Evolutionary conservation across 2,797 vertebrate genomes (phyloP).

Genomic region (Calcarius lapponicus): DNA sequence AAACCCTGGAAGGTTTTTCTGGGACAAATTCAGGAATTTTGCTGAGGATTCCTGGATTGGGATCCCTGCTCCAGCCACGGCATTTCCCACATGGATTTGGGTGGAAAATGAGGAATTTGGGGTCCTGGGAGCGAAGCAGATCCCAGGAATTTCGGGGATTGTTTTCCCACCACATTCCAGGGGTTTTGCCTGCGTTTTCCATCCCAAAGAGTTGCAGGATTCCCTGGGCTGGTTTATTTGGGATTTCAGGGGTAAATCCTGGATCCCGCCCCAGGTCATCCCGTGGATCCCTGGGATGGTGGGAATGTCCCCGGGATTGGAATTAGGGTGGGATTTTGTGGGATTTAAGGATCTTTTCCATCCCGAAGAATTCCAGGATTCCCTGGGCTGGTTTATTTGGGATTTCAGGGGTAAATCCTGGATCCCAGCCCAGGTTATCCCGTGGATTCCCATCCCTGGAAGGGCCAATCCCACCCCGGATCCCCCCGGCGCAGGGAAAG

Average conservation of each 20-base stretch:
- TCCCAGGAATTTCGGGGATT: neutral
- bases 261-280: neutral
- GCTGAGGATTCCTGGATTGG: neutral
- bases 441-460: neutral
- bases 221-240: neutral
- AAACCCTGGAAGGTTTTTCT: neutral
- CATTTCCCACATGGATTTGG: neutral
- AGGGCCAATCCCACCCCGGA: too few relatives aligned
- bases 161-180: neutral
- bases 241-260: neutral
- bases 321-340: neutral
- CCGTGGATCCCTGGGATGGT: too few relatives aligned
- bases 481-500: too few relatives aligned
- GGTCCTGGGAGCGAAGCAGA: neutral
- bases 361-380: neutral
- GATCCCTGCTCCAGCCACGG: neutral
- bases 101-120: neutral
- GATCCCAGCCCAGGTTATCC: neutral
- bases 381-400: accelerated
- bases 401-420: neutral
- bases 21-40: neutral
- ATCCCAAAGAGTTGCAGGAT: neutral
- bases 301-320: too few relatives aligned
- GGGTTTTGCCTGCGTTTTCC: neutral
- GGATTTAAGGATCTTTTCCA: neutral